Conservation (phyloP, 1,140 invertebrate genomes). For the Sycophaga agraensis region DNA sequence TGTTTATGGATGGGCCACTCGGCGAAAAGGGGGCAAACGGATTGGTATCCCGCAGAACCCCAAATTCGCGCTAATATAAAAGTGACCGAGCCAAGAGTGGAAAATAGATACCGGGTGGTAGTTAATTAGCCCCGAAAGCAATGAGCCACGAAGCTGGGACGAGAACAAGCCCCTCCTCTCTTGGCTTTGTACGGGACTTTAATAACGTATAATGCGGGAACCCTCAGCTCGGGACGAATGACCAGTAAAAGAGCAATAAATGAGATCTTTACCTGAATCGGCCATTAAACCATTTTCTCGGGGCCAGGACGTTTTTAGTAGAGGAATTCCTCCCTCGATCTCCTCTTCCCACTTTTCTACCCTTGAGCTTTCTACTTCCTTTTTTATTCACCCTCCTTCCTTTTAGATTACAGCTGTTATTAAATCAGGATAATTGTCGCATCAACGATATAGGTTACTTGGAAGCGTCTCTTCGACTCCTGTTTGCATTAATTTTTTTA, state of each 20-base stretch:
- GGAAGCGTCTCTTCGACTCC: no score
- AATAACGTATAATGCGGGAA: neutral
- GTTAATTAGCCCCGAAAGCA: neutral
- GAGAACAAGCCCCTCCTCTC: no score
- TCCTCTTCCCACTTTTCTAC: no score
- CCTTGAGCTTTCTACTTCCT: no score
- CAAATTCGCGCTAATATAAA: no score
- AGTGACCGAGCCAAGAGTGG: slow-evolving; percentile 23
- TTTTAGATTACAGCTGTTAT: slow-evolving; percentile 14
- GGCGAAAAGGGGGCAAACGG: slow-evolving; percentile 8
- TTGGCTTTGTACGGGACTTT: neutral
- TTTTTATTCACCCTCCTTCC: no score
- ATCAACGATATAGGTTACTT: neutral
- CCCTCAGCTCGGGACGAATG: neutral
- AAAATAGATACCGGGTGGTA: neutral
- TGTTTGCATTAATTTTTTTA: no score
- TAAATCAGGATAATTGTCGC: slow-evolving; percentile 12
- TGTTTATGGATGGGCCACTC: neutral
- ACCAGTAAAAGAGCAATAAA: slow-evolving; percentile 12
- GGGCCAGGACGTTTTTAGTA: neutral
- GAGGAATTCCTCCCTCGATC: neutral
- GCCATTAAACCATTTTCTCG: neutral
- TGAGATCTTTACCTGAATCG: neutral
- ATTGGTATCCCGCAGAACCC: no score
- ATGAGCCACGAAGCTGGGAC: neutral